Evolutionary conservation across 2,888 invertebrate species (phyloP), one percentile per base, ranked within the genome.

Genomic region (Microplitis deprimator): DNA sequence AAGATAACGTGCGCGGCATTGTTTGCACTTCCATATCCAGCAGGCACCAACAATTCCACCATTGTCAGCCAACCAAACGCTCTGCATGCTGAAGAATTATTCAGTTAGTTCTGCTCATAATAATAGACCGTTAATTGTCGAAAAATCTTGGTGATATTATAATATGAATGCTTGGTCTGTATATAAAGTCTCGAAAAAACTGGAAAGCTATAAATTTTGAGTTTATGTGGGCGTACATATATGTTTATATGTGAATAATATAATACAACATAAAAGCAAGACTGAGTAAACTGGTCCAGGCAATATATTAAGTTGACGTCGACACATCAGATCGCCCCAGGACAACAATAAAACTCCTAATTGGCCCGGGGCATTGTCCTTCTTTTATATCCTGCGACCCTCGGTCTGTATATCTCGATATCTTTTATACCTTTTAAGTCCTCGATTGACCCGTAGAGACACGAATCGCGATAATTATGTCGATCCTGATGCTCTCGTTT

Each of bases 261-360:
- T 29, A 29, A 29, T 4, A 29, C 4, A 29, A 29, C 29, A 29
- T 29, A 29, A 29, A 29, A 29, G 29, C 29, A 29, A 29, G 29
- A 29, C 29, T 29, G 4, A 72, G 41, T 77, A 59, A 67, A 68
- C 75, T 73, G 75, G 75, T 70, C 71, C 62, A 16, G 50, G 70
- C 76, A 76, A 85, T 85, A 86, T 85, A 86, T 87, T 85, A 87
- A 80, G 79, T 83, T 82, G 85, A 85, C 85, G 83, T 82, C 50
- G 62, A 68, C 81, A 81, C 78, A 83, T 69, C 64, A 60, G 64
- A 60, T 71, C 69, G 39, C 60, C 73, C 75, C 59, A 60, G 16
- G 77, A 79, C 81, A 82, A 88, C 87, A 88, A 88, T 88, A 85
- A 85, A 83, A 78, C 83, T 82, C 83, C 86, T 88, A 88, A 88